phyloP scores from a whole-genome alignment of 2,797 vertebrate genomes.

The Eidolon dupreanum region DNA sequence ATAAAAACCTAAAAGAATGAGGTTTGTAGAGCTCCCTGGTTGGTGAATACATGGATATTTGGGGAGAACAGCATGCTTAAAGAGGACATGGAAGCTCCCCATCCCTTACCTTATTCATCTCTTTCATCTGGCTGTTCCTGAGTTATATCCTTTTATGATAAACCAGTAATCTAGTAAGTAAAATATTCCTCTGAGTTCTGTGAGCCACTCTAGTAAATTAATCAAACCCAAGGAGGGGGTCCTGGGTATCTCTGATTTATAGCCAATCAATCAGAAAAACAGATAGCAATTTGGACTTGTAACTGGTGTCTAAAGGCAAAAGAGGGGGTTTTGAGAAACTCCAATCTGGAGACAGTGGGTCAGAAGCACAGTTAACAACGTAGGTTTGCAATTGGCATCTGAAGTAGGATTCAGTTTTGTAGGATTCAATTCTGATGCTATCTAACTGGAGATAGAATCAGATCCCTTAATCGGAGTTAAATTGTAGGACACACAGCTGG shows the following conservation, averaged over 20 bases:
- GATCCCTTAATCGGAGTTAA: not conserved
- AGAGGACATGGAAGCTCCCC: not conserved
- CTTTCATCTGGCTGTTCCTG: not conserved
- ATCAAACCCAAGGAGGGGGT: not conserved
- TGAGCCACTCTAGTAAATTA: not conserved
- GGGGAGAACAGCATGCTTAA: not conserved
- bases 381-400: not conserved
- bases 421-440: not conserved
- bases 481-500: not conserved
- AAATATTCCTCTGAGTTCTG: not conserved
- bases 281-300: not conserved
- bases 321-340: not conserved
- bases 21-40: not conserved
- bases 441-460: not conserved
- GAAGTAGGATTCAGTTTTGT: not conserved
- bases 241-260: not conserved
- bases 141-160: not conserved
- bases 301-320: not conserved
- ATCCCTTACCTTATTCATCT: not conserved
- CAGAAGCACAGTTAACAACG: not conserved
- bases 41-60: not conserved
- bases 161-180: not conserved
- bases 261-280: not conserved
- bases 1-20: not conserved
- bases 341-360: not conserved